Base-by-base conservation (phyloP, 2,888 invertebrate species). In the Meandrusa payeni region DNA sequence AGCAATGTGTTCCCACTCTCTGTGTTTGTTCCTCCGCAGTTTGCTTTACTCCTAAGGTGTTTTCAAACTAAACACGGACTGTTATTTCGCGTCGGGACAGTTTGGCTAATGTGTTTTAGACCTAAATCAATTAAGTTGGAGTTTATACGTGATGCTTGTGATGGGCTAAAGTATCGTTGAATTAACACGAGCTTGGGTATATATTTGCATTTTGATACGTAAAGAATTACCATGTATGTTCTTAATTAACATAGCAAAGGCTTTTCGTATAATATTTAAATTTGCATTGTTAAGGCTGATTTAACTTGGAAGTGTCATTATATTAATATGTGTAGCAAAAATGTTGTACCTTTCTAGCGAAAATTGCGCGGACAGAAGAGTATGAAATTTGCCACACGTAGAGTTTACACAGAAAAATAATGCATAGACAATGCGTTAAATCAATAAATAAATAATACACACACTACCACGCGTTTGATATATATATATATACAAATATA, bases 1-100 rank as follows among this genome's bases (percentile, higher is more conserved):
- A 79, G 58, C 60, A 59, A 57, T 57, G 53, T 51, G 47, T 42
- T 52, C 54, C 51, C 54, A 48, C 48, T 55, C 54, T 57, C 52
- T 23, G 37, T 69, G 61, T 64, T 67, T 66, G 59, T 61, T 46
- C 44, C 42, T 42, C 51, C n/a, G 40, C 29, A 41, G 58, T 59
- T 61, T 58, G 54, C 53, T 48, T 53, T 44, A 47, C 44, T 36
- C 31, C 32, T 44, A 48, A 48, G 46, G 37, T 58, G 54, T 53
- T 58, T 48, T 52, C 42, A 55, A 34, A 52, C 43, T 32, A 55
- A 57, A 56, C 48, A 57, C 5, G 22, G 46, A 7, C 42, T 52
- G 46, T 47, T 52, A 47, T 53, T 51, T 38, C 28, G 36, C 24
- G 27, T 33, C 17, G 39, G 38, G 38, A 22, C 44, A 33, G 38